phyloP scores from a whole-genome alignment of 2,113 vertebrate species.

The Castor canadensis region DNA sequence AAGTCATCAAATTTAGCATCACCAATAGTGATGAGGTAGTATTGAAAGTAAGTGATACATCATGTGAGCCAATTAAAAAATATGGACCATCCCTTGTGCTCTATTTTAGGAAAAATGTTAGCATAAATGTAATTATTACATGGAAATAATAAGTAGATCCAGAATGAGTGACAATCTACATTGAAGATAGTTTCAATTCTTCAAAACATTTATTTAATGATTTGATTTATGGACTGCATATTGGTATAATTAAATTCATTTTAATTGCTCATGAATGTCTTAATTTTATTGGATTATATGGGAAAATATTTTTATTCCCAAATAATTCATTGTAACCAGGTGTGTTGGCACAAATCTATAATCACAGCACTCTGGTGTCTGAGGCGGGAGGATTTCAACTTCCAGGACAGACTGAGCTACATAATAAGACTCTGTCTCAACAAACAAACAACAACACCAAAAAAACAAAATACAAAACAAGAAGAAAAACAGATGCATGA shows the following conservation, averaged over 20 bases:
- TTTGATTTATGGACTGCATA: too few species aligned
- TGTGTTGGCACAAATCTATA: too few species aligned
- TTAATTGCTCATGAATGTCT: background rate
- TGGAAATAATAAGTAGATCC: background rate
- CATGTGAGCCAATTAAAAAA: background rate
- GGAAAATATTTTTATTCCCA: background rate
- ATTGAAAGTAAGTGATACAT: background rate
- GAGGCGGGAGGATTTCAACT: too few species aligned
- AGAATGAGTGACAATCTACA: background rate
- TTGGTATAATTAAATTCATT: conserved; percentile 3
- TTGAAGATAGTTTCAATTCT: background rate
- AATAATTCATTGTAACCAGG: background rate
- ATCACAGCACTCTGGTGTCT: too few species aligned
- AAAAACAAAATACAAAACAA: too few species aligned
- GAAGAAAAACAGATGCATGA: too few species aligned
- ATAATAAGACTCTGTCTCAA: too few species aligned
- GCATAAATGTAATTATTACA: background rate
- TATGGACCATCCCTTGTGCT: background rate
- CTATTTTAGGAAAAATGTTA: background rate
- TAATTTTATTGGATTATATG: background rate
- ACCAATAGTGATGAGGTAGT: background rate
- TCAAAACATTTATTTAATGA: too few species aligned
- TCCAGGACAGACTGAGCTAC: too few species aligned
- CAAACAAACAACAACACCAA: too few species aligned
- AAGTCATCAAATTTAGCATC: background rate